Percentiles rank a stretch among this genome's conserved stretches.
Conservation (phyloP, 35 echinoderm and acorn worm species). For the Holothuria glaberrima region DNA sequence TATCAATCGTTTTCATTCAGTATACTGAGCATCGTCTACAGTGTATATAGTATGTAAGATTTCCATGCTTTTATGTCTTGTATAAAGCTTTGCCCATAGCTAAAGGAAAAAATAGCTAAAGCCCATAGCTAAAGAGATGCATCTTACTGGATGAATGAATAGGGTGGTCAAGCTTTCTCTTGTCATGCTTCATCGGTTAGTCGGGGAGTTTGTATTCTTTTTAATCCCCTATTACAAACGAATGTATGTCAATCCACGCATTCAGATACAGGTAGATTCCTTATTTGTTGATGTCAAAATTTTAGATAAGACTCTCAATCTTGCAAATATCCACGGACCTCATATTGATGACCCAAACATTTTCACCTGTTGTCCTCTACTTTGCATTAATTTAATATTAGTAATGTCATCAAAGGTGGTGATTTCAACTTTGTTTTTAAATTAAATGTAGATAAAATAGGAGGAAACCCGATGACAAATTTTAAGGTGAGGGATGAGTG, state of each 20-base stretch:
- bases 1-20: background rate
- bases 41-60: conserved; percentile 8
- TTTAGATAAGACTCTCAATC: background rate
- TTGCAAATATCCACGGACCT: background rate
- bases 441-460: too few relatives aligned
- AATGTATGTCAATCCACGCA: background rate
- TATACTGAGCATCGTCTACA: background rate
- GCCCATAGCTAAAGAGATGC: background rate
- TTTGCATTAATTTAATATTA: background rate
- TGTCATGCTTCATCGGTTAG: too few relatives aligned
- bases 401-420: background rate
- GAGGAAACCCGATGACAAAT: too few relatives aligned
- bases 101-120: background rate
- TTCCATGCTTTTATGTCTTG: background rate
- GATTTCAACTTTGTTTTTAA: background rate
- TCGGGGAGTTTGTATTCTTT: conserved; percentile 7
- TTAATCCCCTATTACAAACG: background rate
- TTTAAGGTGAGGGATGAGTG: too few relatives aligned
- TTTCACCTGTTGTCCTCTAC: background rate
- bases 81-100: background rate
- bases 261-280: too few relatives aligned
- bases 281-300: conserved; percentile 1
- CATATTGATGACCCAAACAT: background rate
- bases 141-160: conserved; percentile 32
- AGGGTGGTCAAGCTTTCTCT: too few relatives aligned